Evolutionary conservation across 2,888 invertebrate species (phyloP), one percentile per base, ranked within the genome.

Genomic region (Acleris cristana): DNA sequence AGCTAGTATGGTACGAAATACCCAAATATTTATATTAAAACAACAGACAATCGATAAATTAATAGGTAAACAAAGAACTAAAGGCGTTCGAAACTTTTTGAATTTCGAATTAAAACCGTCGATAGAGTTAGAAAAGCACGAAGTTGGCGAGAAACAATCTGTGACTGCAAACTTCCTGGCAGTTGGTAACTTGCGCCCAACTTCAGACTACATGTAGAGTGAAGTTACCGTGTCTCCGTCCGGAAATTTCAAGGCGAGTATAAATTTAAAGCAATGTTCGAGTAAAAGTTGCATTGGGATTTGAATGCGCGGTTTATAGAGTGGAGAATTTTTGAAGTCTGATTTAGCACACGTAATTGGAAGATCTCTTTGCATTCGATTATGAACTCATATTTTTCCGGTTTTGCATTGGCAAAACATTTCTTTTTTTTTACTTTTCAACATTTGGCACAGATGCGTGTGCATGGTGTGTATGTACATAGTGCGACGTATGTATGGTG

Each of bases 61-160:
- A 12, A 61, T 40, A n/a, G n/a, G n/a, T n/a, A 65, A 69, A 61
- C 8, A 52, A 8, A 49, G 52, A 58, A 16, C 19, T 19, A 52
- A 61, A 49, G 49, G 56, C 63, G 65, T 63, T 69, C 48, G 3
- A 55, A 60, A 64, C n/a, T 64, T 64, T 69, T 65, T 52, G 55
- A 70, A 69, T 45, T 69, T 64, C 49, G 62, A 57, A 63, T 65
- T 62, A 63, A 65, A 62, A 49, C 62, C 49, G 58, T 54, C 65
- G 65, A 62, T 61, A 69, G 64, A 71, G 71, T 72, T 65, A 65
- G 64, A 62, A 70, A 61, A 56, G 59, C 63, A 52, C 62, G 34
- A 58, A 72, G 64, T 68, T 60, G 14, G 49, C 48, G 51, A 64
- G 69, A 74, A 81, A 78, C 80, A 79, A 76, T 80, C 80, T 77